Conservation (phyloP, 2,888 invertebrate genomes). For the Mythimna vitellina region DNA sequence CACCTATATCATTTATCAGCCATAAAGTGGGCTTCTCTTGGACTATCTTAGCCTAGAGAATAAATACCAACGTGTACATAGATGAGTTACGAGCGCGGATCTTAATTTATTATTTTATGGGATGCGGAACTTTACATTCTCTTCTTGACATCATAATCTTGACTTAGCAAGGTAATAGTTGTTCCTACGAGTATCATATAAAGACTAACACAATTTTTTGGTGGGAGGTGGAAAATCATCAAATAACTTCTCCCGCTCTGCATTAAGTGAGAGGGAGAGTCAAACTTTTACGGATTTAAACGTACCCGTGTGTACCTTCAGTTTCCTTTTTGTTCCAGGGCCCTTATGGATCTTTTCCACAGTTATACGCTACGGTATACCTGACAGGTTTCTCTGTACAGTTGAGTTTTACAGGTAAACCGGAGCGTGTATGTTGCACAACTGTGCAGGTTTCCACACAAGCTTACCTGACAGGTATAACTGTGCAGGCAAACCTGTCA, state of each 20-base stretch:
- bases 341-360: no score
- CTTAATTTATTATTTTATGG: background rate
- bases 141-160: no score
- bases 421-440: no score
- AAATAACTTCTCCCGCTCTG: background rate
- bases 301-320: no score
- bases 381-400: no score
- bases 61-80: background rate
- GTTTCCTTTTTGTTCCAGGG: no score
- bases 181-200: no score
- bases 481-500: no score
- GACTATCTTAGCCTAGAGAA: background rate
- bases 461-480: no score
- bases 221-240: background rate
- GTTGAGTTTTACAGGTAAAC: no score
- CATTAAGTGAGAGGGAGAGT: background rate
- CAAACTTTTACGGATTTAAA: background rate
- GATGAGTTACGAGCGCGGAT: background rate
- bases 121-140: background rate
- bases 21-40: conserved; percentile 19
- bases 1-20: conserved; percentile 22
- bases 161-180: background rate
- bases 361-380: no score
- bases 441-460: no score
- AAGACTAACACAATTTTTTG: background rate